These are phyloP conservation scores for Leptocoma aspasia DNA, from an alignment of 2,113 vertebrate species.

Conservation along the genomic window DNA sequence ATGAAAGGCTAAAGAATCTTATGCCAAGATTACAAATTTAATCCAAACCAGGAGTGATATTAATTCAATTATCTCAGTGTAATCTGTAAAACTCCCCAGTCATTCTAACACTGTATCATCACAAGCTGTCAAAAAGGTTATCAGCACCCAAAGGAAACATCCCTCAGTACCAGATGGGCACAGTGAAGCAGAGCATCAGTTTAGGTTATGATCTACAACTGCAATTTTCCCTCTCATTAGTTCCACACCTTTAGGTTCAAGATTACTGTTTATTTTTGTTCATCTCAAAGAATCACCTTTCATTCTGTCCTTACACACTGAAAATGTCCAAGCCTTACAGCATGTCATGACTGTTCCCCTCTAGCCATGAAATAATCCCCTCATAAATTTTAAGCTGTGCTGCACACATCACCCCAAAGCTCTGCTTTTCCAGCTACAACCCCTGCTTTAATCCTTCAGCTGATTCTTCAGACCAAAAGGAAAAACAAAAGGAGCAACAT, in stretches of 20 bases:
- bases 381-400: background rate
- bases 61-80: background rate
- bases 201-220: background rate
- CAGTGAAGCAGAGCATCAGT: background rate
- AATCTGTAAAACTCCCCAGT: background rate
- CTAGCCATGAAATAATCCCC: background rate
- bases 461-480: background rate
- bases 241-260: background rate
- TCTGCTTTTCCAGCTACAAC: background rate
- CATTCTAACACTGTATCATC: fast-evolving
- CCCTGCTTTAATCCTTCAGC: background rate
- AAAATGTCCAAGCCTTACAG: background rate
- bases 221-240: background rate
- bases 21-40: background rate
- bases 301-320: background rate
- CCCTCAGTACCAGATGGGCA: background rate
- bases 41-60: background rate
- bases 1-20: background rate
- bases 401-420: background rate
- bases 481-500: background rate
- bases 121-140: background rate
- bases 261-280: background rate
- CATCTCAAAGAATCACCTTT: background rate
- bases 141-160: background rate
- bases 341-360: background rate